Evolutionary conservation across 2,888 invertebrate genomes (phyloP).

Genomic region (Drosophila falleni): DNA sequence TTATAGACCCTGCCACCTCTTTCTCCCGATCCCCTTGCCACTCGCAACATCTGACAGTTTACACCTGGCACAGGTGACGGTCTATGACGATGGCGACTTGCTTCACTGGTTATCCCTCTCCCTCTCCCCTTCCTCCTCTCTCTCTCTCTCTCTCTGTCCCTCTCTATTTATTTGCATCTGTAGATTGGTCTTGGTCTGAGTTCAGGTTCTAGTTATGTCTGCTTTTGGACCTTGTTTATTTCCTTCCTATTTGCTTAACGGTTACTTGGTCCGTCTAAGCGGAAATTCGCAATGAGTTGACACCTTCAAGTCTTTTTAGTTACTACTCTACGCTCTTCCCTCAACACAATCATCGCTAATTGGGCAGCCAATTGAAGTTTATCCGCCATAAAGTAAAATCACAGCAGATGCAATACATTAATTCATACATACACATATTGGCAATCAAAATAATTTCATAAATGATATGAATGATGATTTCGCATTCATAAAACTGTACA

Average conservation of each 20-base stretch:
- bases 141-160: not conserved
- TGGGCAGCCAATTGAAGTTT: constrained; percentile 45
- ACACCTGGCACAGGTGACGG: constrained; percentile 81
- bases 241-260: constrained; percentile 81
- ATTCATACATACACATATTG: not conserved
- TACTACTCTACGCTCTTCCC: not conserved
- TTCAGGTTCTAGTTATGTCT: constrained; percentile 48
- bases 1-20: not conserved
- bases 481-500: constrained; percentile 29
- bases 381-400: constrained; percentile 19
- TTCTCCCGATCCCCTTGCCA: not conserved
- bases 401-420: constrained; percentile 19
- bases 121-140: too few species aligned
- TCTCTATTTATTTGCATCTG: not conserved
- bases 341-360: constrained; percentile 17
- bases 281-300: constrained; percentile 47
- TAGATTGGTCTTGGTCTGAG: not conserved
- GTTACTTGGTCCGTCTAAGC: constrained; percentile 47
- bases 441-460: constrained; percentile 32
- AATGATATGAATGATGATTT: constrained; percentile 32
- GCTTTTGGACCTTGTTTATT: constrained; percentile 49
- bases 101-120: constrained; percentile 66
- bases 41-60: constrained; percentile 72
- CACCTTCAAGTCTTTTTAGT: not conserved
- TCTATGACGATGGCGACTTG: constrained; percentile 69